Conservation (phyloP, 2,888 invertebrate genomes). For the Dasypolia templi region DNA sequence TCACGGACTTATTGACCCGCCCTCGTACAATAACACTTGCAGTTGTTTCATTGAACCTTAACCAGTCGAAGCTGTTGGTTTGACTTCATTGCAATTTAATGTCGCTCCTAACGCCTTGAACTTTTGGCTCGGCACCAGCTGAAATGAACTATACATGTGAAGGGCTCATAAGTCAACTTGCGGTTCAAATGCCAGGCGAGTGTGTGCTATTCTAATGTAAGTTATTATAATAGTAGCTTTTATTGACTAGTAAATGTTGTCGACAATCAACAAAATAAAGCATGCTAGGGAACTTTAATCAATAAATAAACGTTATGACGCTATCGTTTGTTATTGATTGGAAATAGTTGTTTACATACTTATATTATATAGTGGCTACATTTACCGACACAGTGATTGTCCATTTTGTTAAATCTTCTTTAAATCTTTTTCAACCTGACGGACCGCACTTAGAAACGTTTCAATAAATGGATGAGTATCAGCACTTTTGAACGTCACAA, state of each 20-base stretch:
- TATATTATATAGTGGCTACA: too few species aligned
- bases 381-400: not conserved
- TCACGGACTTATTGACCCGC: too few species aligned
- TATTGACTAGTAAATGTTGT: constrained; percentile 27
- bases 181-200: constrained; percentile 41
- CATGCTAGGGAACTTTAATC: constrained; percentile 7
- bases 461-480: not conserved
- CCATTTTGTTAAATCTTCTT: not conserved
- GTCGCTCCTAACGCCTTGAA: constrained; percentile 38
- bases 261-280: constrained; percentile 15
- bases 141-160: constrained; percentile 29
- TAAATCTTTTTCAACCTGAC: not conserved
- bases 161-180: constrained; percentile 36
- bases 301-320: constrained; percentile 15
- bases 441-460: not conserved
- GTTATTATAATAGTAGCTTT: constrained; percentile 8
- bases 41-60: not conserved
- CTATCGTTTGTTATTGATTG: constrained; percentile 28
- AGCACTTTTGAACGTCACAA: not conserved
- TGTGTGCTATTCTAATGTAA: constrained; percentile 26
- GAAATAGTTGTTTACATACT: not conserved
- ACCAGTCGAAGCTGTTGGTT: constrained; percentile 1
- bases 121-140: constrained; percentile 48
- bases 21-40: too few species aligned
- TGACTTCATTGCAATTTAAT: constrained; percentile 10